Evolutionary conservation across 1,140 invertebrate species (phyloP), one percentile per base, ranked within the genome.

Genomic region (Stegodyphus dumicola): DNA sequence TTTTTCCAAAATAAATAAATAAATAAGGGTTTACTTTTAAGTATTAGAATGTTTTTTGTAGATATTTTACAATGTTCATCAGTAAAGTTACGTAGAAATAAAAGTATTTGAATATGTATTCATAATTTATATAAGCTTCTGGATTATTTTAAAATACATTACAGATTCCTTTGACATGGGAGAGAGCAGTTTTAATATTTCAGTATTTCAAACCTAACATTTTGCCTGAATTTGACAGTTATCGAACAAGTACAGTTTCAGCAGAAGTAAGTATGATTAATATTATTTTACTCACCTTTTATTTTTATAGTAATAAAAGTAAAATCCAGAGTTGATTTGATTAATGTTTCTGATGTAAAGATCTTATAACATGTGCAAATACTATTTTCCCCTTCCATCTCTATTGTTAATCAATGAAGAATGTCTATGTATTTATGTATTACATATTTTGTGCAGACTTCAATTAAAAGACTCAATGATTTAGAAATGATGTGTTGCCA

Each of bases 181-280:
- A 94, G 64, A 92, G 93, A 88, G 94, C 95, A 9, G 93, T 94
- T 81, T 92, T 94, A 87, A 89, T 98, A 33, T 97, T 96, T 90
- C 94, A 95, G 87, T 96, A 96, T 89, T 98, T 95, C 90, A 93
- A 93, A 80, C 96, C 96, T 7, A 92, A 94, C 66, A 91, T 93
- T 60, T 88, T 97, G 18, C 97, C 97, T 2, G 95, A 95, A 88
- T 96, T 96, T 90, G 95, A 96, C 89, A 95, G 95, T 0, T 94
- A 94, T 86, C 93, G 92, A 89, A 91, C 93, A 9, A 93, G 92
- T 18, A 95, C 93, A 10, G 95, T 97, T 18, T 93, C 93, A 49
- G 90, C 91, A 15, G 96, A 97, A 87, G 94, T 94, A 7, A 65
- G 51, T 53, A 56, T 54, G 3, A 33, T 33, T 33, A 3, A 33